Evolutionary conservation across 2,888 invertebrate species (phyloP).

Genomic region (Icerya purchasi): DNA sequence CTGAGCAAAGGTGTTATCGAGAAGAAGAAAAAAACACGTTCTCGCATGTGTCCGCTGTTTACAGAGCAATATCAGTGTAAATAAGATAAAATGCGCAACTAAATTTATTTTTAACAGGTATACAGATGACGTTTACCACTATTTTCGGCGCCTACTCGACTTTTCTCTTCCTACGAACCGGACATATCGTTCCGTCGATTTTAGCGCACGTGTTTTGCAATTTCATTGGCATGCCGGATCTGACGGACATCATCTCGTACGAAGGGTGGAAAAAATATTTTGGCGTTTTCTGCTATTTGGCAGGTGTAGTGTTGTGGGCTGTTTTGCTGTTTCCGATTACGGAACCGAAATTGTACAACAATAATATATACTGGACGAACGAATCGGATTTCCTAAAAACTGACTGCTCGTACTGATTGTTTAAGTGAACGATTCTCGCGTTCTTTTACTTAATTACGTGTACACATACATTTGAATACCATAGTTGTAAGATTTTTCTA

Average conservation of each 20-base stretch:
- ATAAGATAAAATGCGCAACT: too few relatives aligned
- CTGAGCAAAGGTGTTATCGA: too few relatives aligned
- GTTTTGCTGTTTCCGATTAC: slow-evolving; percentile 54
- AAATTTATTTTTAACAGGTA: slow-evolving; percentile 30
- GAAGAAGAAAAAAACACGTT: too few relatives aligned
- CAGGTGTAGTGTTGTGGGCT: slow-evolving; percentile 60
- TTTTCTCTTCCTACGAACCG: slow-evolving; percentile 71
- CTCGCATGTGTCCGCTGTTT: too few relatives aligned
- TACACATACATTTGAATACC: too few relatives aligned
- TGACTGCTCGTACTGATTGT: too few relatives aligned
- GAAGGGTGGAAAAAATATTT: slow-evolving; percentile 39
- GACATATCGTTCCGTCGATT: slow-evolving; percentile 71
- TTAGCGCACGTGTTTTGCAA: slow-evolving; percentile 87
- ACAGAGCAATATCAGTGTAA: too few relatives aligned
- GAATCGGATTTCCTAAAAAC: not conserved
- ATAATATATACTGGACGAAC: slow-evolving; percentile 25
- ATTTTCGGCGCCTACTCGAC: slow-evolving; percentile 87
- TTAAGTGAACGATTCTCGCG: too few relatives aligned
- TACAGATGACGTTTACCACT: slow-evolving; percentile 78
- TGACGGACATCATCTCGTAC: slow-evolving; percentile 44
- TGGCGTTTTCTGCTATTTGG: slow-evolving; percentile 40
- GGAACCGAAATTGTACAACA: slow-evolving; percentile 34
- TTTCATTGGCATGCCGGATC: slow-evolving; percentile 86
- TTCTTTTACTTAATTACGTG: too few relatives aligned
- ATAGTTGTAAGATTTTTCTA: too few relatives aligned